These are phyloP conservation scores for Silurus asotus DNA, from an alignment of 2,113 vertebrate genomes.

Conservation along the genomic window DNA sequence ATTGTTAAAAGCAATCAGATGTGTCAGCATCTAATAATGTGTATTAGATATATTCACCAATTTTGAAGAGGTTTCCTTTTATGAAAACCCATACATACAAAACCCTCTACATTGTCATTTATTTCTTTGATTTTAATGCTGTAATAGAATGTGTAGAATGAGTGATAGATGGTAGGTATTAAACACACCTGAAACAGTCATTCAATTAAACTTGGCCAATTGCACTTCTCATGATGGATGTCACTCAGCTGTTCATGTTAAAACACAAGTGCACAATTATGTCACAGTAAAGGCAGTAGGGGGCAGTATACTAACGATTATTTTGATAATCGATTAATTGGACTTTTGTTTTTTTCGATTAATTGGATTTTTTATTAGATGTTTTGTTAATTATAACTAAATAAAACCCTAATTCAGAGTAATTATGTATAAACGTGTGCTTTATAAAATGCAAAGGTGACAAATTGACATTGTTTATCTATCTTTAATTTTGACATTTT, in stretches of 20 bases:
- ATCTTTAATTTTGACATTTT: no score
- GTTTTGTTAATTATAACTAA: no score
- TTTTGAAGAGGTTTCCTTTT: not conserved
- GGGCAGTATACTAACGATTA: not conserved
- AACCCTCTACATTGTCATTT: no score
- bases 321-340: no score
- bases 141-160: not conserved
- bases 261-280: not conserved
- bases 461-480: no score
- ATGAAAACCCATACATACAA: not conserved
- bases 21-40: not conserved
- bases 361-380: no score
- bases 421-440: no score
- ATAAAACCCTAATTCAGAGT: no score
- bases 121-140: not conserved
- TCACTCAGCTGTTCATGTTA: not conserved
- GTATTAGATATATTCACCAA: not conserved
- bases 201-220: not conserved
- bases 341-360: no score
- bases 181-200: not conserved
- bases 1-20: not conserved
- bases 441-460: no score
- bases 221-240: not conserved
- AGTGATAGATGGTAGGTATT: not conserved
- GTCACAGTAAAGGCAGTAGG: constrained; percentile 6